phyloP scores from a whole-genome alignment of 2,113 vertebrate species.

The Pelobates fuscus region DNA sequence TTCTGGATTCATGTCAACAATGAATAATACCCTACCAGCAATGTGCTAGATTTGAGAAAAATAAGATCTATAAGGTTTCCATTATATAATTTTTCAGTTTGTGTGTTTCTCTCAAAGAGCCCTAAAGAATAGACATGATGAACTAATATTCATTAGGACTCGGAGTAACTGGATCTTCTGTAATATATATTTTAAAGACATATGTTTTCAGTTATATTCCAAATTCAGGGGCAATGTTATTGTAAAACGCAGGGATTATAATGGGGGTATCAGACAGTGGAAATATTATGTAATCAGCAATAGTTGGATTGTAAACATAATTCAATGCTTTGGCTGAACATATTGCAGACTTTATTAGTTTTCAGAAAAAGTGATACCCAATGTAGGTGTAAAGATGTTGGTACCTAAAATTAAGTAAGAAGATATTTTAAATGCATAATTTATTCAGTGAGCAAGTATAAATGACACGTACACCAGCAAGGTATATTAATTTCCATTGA shows the following conservation, averaged over 20 bases:
- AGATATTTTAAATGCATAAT: too few relatives aligned
- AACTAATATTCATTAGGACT: background rate
- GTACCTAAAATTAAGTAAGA: too few relatives aligned
- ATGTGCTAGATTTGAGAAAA: background rate
- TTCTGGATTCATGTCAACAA: background rate
- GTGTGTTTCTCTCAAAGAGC: background rate
- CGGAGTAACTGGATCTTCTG: background rate
- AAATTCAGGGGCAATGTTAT: background rate
- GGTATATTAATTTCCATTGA: too few relatives aligned
- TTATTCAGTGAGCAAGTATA: too few relatives aligned
- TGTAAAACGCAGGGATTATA: too few relatives aligned
- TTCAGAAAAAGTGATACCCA: too few relatives aligned
- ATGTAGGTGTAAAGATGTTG: too few relatives aligned
- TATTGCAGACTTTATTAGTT: too few relatives aligned
- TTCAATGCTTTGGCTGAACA: too few relatives aligned
- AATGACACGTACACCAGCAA: too few relatives aligned
- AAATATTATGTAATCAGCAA: slow-evolving; percentile 3
- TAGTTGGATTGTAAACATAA: background rate
- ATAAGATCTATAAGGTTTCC: too few relatives aligned
- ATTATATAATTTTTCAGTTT: background rate
- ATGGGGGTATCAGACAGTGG: too few relatives aligned
- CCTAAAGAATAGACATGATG: background rate
- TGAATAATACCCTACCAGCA: background rate
- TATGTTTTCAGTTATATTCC: background rate
- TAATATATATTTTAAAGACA: background rate